phyloP scores from a whole-genome alignment of 2,797 vertebrate species.

The Triplophysa yarkandensis region DNA sequence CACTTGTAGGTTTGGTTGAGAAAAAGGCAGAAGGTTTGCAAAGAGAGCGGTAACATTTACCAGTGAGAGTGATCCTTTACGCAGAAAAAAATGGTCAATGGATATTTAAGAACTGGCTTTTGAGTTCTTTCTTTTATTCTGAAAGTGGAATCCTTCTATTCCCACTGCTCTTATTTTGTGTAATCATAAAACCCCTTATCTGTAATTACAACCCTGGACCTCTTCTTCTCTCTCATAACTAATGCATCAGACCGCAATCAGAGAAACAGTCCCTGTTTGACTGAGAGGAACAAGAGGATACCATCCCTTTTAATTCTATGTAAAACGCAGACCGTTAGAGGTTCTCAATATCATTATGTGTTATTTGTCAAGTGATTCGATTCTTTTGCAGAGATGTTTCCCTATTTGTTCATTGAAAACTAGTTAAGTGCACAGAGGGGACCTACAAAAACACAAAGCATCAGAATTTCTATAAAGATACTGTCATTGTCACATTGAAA shows the following conservation, averaged over 20 bases:
- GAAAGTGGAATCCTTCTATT: neutral
- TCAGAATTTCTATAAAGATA: neutral
- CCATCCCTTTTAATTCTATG: too few species aligned
- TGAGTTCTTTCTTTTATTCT: neutral
- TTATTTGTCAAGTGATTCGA: too few species aligned
- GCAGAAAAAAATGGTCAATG: neutral
- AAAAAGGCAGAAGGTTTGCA: neutral
- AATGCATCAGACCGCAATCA: neutral
- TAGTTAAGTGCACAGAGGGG: too few species aligned
- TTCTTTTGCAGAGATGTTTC: too few species aligned
- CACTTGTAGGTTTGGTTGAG: neutral
- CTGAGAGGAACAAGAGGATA: too few species aligned
- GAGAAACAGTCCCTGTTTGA: too few species aligned
- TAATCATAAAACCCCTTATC: constrained; percentile 39
- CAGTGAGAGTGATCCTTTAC: neutral
- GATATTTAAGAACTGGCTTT: neutral
- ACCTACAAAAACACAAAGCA: too few species aligned
- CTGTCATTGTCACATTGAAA: neutral
- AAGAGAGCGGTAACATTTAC: neutral
- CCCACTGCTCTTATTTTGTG: constrained; percentile 12
- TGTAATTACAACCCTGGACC: constrained; percentile 20
- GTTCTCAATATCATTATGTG: too few species aligned
- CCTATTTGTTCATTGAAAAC: too few species aligned
- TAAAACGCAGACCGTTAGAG: too few species aligned
- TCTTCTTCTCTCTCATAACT: neutral